Percentiles rank a stretch among this genome's conserved stretches.
phyloP scores from a whole-genome alignment of 2,113 vertebrate species.

The Nyctereutes procyonoides region DNA sequence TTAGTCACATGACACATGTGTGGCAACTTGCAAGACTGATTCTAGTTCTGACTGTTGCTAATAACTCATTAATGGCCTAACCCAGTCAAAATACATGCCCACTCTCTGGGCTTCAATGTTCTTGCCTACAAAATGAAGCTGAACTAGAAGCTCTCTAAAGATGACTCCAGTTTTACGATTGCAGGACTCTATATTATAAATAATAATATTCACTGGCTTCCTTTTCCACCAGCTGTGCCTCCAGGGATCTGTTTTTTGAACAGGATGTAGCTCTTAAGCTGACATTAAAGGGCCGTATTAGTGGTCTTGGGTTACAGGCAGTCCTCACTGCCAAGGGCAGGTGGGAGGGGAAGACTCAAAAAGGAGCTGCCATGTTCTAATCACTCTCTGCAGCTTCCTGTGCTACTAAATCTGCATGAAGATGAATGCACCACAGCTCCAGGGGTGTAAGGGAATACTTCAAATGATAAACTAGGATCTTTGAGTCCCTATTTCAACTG shows the following conservation, averaged over 20 bases:
- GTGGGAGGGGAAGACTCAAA: neutral
- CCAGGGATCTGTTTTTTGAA: neutral
- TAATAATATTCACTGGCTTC: neutral
- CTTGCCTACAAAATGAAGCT: neutral
- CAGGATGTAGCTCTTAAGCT: neutral
- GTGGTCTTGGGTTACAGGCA: neutral
- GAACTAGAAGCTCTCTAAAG: neutral
- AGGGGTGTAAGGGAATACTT: neutral
- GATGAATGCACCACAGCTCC: neutral
- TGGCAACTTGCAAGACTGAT: neutral
- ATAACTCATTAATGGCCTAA: neutral
- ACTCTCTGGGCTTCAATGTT: neutral
- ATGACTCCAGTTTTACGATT: neutral
- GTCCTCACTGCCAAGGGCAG: neutral
- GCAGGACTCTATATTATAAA: neutral
- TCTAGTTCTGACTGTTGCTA: neutral
- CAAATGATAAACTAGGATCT: neutral
- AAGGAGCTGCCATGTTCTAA: neutral
- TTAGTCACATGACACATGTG: neutral
- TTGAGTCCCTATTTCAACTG: neutral
- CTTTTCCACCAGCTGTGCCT: neutral
- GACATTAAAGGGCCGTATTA: neutral
- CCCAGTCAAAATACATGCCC: neutral
- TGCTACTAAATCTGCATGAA: neutral
- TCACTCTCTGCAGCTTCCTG: slow-evolving; percentile 12